Base-by-base conservation (phyloP, 2,797 vertebrate genomes). In the Ateles fusciceps region DNA sequence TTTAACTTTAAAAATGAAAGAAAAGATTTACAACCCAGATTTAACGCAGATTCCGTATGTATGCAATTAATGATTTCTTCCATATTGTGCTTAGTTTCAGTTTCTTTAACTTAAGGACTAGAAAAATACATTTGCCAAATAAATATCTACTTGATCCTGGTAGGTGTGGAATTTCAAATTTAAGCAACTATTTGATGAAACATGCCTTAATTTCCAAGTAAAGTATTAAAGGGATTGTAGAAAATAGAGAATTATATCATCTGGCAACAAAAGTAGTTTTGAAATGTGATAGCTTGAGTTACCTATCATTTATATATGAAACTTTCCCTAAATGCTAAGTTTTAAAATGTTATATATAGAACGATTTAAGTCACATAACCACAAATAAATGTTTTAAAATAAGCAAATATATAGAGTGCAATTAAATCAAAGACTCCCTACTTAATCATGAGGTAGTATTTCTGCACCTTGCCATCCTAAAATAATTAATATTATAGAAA, bases 161-260 rank as follows among this genome's bases (percentile, higher is more conserved):
- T 76, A 72, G 9, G 33, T 86, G 55, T 88, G 13, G 24, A 36
- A 76, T 86, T 96, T 94, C 42, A 92, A 94, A 95, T 94, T 86
- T 91, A 88, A 97, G 86, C 36, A 72, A n/a, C 8, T 55, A 86
- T 13, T 95, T 52, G 61, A 42, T 50, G 26, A 96, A 96, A 81
- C 17, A 36, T 76, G n/a, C 36, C 48, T 96, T 95, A 44, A 24
- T 72, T 96, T 92, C 44, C 59, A 50, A 72, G 22, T 55, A 88
- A 91, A 76, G 24, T 36, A 75, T 80, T 96, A 79, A 93, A 61
- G 39, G 19, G n/a, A 90, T 95, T 89, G 87, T 81, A 68, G 12
- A 90, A 96, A 87, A 88, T 46, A 68, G 57, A 95, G 48, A 97
- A 59, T 57, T 78, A 85, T 91, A 39, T 72, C 12, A 88, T 57